phyloP scores from a whole-genome alignment of 2,113 vertebrate species.

The Rhea pennata region DNA sequence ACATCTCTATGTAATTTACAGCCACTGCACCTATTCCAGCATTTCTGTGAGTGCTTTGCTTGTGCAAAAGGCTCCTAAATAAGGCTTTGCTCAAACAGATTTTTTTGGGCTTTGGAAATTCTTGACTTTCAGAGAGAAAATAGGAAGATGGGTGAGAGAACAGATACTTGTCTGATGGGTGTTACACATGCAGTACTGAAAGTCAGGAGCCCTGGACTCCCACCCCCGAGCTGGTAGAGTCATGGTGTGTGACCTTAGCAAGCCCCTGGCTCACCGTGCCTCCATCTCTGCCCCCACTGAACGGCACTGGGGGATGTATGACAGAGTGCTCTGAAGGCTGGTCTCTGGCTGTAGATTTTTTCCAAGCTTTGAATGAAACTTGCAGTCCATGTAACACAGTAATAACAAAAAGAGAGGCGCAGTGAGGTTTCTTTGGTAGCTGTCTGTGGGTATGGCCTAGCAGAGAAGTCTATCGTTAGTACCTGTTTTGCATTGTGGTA shows the following conservation, averaged over 20 bases:
- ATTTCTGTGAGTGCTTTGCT: not conserved
- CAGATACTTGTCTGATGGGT: not conserved
- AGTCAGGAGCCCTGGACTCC: not conserved
- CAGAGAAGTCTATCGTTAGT: not conserved
- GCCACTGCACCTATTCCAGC: not conserved
- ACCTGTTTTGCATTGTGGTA: not conserved
- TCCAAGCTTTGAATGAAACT: not conserved
- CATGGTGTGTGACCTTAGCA: not conserved
- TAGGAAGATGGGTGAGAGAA: not conserved
- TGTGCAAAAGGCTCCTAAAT: not conserved
- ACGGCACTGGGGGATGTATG: not conserved
- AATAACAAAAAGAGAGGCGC: not conserved
- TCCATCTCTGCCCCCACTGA: not conserved
- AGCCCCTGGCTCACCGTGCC: fast-evolving
- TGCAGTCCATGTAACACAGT: fast-evolving
- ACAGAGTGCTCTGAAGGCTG: not conserved
- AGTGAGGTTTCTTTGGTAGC: not conserved
- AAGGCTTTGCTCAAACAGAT: not conserved
- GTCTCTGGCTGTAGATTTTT: not conserved
- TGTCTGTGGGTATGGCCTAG: fast-evolving
- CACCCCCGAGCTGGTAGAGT: fast-evolving
- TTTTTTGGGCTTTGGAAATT: not conserved
- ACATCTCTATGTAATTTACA: not conserved
- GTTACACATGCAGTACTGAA: not conserved
- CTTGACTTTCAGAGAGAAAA: not conserved